Evolutionary conservation across 2,113 vertebrate genomes (phyloP), one percentile per base, ranked within the genome.

Genomic region (Atrichornis clamosus): DNA sequence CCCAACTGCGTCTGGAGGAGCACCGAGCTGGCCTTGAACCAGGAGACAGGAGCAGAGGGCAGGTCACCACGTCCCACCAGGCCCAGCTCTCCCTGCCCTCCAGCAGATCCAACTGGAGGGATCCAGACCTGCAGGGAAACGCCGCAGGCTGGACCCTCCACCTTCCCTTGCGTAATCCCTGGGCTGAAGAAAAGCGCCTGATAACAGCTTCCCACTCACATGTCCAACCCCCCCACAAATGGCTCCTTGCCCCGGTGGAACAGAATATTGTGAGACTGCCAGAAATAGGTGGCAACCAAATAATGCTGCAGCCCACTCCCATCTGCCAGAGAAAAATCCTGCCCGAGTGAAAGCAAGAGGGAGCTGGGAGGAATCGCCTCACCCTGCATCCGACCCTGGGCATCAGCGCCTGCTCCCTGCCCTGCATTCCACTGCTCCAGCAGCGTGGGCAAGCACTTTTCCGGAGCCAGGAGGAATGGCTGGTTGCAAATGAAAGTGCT

Each of bases 291-390:
- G 93, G 94, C 64, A 63, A 95, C 83, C 93, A 90, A 84, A 95
- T 77, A 83, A 86, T 84, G 59, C 93, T 95, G 95, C 96, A 93
- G 33, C 96, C 96, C 95, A 96, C 96, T 93, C 63, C 96, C 96
- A 96, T 96, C 95, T 97, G 96, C 95, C 53, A 26, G 92, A 1
- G 24, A n/a, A 50, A 64, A 73, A 92, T 17, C 74, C 87, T 85
- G 69, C 62, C 70, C 44, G 5, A 58, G 49, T 0, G 32, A 78
- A 15, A 89, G 35, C 24, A 44, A 41, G 64, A 33, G 77, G 42
- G 78, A 84, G 39, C 42, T 6, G 33, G 26, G 64, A 65, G 56
- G 76, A 32, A 53, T 17, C 2, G 1, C 33, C 42, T 13, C 14
- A 10, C n/a, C 70, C 87, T 13, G 33, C 47, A 4, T 27, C 11